Conservation (phyloP, 2,888 invertebrate species). For the Agrotis exclamationis region DNA sequence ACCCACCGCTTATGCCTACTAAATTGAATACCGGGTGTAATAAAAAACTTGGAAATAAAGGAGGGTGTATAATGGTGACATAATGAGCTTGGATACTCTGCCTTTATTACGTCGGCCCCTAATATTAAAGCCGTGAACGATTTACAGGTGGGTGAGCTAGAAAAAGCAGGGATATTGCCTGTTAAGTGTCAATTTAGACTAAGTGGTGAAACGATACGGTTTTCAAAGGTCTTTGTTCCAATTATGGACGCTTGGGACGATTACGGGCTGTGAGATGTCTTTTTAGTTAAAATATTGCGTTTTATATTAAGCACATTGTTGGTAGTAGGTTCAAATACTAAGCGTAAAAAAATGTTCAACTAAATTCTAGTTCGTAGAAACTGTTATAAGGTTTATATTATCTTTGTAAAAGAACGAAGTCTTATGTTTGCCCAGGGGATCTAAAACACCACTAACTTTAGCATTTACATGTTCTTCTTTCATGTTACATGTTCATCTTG, state of each 20-base stretch:
- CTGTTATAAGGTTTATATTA: background rate
- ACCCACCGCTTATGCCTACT: slow-evolving; percentile 46
- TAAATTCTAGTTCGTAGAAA: background rate
- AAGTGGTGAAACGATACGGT: slow-evolving; percentile 30
- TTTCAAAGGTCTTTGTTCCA: slow-evolving; percentile 8
- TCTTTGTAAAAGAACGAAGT: background rate
- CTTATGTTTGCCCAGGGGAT: background rate
- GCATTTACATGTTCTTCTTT: too few relatives aligned
- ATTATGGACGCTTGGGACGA: slow-evolving; percentile 7
- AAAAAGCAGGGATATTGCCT: slow-evolving; percentile 58
- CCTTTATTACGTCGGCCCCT: slow-evolving; percentile 68
- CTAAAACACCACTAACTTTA: too few relatives aligned
- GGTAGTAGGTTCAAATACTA: background rate
- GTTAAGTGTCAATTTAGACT: slow-evolving; percentile 52
- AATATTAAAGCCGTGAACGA: slow-evolving; percentile 63
- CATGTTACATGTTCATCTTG: too few relatives aligned
- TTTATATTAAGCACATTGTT: background rate
- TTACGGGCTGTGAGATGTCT: background rate
- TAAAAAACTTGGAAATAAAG: slow-evolving; percentile 75
- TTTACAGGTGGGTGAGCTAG: slow-evolving; percentile 54
- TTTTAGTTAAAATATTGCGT: background rate
- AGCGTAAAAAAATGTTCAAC: too few relatives aligned
- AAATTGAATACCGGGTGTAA: slow-evolving; percentile 81
- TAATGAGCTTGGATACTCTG: slow-evolving; percentile 70
- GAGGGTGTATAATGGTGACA: slow-evolving; percentile 69